Conservation (phyloP, 1,140 invertebrate species). For the Drosophila dunni region DNA sequence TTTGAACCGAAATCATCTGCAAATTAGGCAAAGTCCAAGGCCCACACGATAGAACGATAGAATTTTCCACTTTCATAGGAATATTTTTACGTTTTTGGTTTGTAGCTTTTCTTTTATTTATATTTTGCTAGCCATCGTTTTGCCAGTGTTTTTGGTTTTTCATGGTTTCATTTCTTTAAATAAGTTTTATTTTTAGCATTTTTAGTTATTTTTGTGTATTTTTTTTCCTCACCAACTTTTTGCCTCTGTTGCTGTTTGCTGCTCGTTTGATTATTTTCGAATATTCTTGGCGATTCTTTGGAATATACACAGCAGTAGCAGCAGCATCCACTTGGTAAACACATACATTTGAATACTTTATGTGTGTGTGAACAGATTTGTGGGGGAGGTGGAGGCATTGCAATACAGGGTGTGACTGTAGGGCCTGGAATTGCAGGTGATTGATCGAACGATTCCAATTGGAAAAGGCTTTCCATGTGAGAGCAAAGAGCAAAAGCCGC, state of each 20-base stretch:
- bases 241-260: conserved; percentile 35
- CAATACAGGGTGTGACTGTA: conserved; percentile 20
- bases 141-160: conserved; percentile 75
- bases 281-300: conserved; percentile 64
- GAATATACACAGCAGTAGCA: conserved; percentile 65
- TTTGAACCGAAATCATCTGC: conserved; percentile 44
- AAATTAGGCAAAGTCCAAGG: conserved; percentile 60
- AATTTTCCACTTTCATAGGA: conserved; percentile 29
- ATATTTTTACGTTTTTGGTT: conserved; percentile 44
- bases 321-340: conserved; percentile 41
- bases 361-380: conserved; percentile 49
- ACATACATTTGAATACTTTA: conserved; percentile 16
- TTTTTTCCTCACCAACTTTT: conserved; percentile 68
- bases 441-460: neutral
- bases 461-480: conserved; percentile 2
- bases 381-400: conserved; percentile 10
- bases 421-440: conserved; percentile 10
- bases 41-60: conserved; percentile 6
- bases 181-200: conserved; percentile 81
- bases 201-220: conserved; percentile 81
- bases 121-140: conserved; percentile 74
- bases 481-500: neutral
- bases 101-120: conserved; percentile 68
- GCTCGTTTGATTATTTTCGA: conserved; percentile 66
- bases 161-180: conserved; percentile 83